A percentile compares a stretch with the other conserved stretches of the same genome.
Evolutionary conservation across 2,888 invertebrate genomes (phyloP).

Genomic region (Habroteleia sp.): DNA sequence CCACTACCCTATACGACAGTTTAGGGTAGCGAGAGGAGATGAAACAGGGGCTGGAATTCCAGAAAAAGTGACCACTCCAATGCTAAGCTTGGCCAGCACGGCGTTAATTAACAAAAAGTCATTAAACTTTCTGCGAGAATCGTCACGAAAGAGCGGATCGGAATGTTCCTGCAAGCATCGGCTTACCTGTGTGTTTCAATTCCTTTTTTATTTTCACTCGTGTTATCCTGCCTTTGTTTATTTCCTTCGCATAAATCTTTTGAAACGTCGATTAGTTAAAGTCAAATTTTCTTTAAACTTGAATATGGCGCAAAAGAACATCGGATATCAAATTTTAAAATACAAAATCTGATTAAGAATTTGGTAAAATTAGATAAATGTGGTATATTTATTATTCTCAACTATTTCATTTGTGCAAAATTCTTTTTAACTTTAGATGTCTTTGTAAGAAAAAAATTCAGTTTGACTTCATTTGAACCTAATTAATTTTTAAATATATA

Average conservation of each 20-base stretch:
- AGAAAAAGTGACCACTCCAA: conserved; percentile 72
- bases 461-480: too few relatives aligned
- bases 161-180: conserved; percentile 68
- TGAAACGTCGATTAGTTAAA: conserved; percentile 4
- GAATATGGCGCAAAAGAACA: too few relatives aligned
- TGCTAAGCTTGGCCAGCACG: conserved; percentile 75
- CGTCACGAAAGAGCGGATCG: conserved; percentile 72
- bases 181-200: conserved; percentile 59
- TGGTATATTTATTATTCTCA: too few relatives aligned
- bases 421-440: too few relatives aligned
- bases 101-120: conserved; percentile 81
- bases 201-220: conserved; percentile 24
- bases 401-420: too few relatives aligned
- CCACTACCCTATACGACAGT: conserved; percentile 61
- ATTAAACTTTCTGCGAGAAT: conserved; percentile 79
- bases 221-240: conserved; percentile 35
- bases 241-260: conserved; percentile 34
- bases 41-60: conserved; percentile 65
- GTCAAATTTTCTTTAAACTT: conserved; percentile 28
- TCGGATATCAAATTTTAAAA: too few relatives aligned
- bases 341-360: too few relatives aligned
- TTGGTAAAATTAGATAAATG: too few relatives aligned
- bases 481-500: too few relatives aligned
- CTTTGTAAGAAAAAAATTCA: too few relatives aligned
- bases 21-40: conserved; percentile 63